These are phyloP conservation scores for Eupithecia exiguata DNA, from an alignment of 2,888 invertebrate genomes.

Conservation along the genomic window DNA sequence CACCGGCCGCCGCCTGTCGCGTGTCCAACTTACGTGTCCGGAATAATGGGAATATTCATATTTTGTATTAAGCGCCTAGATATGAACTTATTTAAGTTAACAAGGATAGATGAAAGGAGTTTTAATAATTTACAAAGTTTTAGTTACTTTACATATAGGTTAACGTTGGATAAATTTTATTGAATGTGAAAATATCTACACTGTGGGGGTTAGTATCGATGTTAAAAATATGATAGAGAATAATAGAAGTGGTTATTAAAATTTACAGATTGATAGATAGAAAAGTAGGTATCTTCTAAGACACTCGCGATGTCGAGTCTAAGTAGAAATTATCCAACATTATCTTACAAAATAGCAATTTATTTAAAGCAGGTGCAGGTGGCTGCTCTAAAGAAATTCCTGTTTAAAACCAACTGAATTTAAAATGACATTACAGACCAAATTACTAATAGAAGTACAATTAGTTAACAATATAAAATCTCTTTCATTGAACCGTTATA, in stretches of 20 bases:
- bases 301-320: neutral
- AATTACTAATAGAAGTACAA: neutral
- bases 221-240: neutral
- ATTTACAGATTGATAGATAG: neutral
- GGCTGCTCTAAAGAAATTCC: too few species aligned
- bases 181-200: too few species aligned
- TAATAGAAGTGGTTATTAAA: neutral
- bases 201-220: neutral
- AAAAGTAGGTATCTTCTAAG: neutral
- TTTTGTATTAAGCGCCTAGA: constrained; percentile 16
- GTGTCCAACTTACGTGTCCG: constrained; percentile 27
- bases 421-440: neutral
- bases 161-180: too few species aligned
- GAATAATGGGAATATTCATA: constrained; percentile 28
- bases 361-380: neutral
- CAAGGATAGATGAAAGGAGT: constrained; percentile 10
- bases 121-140: neutral
- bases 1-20: constrained; percentile 32
- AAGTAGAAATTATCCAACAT: too few species aligned
- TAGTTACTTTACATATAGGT: too few species aligned
- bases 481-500: constrained; percentile 31
- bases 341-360: neutral
- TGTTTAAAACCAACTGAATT: neutral
- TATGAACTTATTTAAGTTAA: constrained; percentile 7
- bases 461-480: neutral